Conservation (phyloP, 2,888 invertebrate species). For the Operophtera brumata region DNA sequence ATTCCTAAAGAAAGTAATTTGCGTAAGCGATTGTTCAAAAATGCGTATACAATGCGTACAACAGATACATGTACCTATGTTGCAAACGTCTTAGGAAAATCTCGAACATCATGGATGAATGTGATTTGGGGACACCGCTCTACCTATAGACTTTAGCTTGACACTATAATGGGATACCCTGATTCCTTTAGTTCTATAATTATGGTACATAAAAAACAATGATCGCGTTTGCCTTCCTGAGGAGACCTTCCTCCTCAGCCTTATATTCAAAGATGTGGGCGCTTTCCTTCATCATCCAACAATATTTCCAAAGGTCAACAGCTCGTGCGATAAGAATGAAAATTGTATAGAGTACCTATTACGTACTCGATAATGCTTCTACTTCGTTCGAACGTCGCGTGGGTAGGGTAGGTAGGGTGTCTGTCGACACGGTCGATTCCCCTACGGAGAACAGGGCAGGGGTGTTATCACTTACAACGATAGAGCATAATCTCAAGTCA, state of each 20-base stretch:
- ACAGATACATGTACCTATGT: too few species aligned
- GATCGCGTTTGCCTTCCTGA: background rate
- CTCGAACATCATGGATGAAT: too few species aligned
- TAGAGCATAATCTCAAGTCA: conserved; percentile 25
- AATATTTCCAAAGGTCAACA: background rate
- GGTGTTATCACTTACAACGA: conserved; percentile 31
- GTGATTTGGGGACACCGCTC: too few species aligned
- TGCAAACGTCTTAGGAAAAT: too few species aligned
- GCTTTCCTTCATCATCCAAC: background rate
- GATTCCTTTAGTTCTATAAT: too few species aligned
- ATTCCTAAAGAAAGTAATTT: too few species aligned
- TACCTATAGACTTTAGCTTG: too few species aligned
- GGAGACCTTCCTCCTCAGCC: background rate
- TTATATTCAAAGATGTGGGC: background rate
- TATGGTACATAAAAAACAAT: too few species aligned
- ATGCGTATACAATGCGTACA: too few species aligned
- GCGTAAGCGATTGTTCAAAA: too few species aligned
- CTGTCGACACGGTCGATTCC: conserved; percentile 42
- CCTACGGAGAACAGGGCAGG: conserved; percentile 30
- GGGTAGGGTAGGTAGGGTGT: conserved; percentile 32
- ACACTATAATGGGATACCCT: too few species aligned
- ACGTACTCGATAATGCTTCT: conserved; percentile 5
- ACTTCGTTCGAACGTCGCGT: conserved; percentile 9
- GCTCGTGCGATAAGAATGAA: background rate
- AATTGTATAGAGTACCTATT: background rate